A percentile compares a stretch with the other conserved stretches of the same genome.
Evolutionary conservation across 92 coral and sea anemone genomes (phyloP).

Genomic region (Epizoanthus ramosus): DNA sequence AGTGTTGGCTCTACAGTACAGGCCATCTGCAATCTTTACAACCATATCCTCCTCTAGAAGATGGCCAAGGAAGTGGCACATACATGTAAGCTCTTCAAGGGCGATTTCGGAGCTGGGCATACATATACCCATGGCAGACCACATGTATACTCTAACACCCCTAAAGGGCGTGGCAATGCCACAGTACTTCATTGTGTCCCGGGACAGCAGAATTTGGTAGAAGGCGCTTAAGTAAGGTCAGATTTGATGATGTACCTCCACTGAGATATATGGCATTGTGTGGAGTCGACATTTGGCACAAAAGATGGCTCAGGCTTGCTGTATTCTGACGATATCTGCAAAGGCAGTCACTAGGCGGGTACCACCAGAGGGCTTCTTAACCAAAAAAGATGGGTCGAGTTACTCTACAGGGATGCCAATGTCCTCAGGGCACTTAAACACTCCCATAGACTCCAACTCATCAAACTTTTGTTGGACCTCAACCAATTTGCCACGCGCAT

Average conservation of each 20-base stretch:
- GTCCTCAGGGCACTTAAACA: constrained; percentile 52
- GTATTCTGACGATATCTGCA: constrained; percentile 60
- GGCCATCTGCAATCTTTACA: constrained; percentile 37
- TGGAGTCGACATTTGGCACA: constrained; percentile 59
- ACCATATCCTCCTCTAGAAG: constrained; percentile 33
- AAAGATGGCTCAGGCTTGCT: constrained; percentile 65
- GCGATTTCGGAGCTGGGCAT: constrained; percentile 58
- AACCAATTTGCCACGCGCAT: constrained; percentile 54
- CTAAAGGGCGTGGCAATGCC: constrained; percentile 52
- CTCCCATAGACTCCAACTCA: constrained; percentile 40
- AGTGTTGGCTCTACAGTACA: constrained; percentile 29
- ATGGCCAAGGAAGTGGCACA: constrained; percentile 54
- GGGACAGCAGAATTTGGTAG: constrained; percentile 47
- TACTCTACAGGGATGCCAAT: constrained; percentile 50
- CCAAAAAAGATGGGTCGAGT: constrained; percentile 64
- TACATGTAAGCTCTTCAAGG: constrained; percentile 54
- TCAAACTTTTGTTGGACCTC: constrained; percentile 60
- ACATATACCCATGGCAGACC: constrained; percentile 57
- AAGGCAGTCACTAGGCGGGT: constrained; percentile 64
- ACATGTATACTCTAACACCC: constrained; percentile 45
- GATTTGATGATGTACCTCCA: constrained; percentile 55
- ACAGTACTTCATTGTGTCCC: constrained; percentile 50
- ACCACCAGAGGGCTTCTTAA: constrained; percentile 49
- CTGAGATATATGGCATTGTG: constrained; percentile 50
- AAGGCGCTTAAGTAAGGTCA: constrained; percentile 54